These are phyloP conservation scores for Ceratosolen fusciceps DNA, from an alignment of 1,140 invertebrate species.

Conservation along the genomic window DNA sequence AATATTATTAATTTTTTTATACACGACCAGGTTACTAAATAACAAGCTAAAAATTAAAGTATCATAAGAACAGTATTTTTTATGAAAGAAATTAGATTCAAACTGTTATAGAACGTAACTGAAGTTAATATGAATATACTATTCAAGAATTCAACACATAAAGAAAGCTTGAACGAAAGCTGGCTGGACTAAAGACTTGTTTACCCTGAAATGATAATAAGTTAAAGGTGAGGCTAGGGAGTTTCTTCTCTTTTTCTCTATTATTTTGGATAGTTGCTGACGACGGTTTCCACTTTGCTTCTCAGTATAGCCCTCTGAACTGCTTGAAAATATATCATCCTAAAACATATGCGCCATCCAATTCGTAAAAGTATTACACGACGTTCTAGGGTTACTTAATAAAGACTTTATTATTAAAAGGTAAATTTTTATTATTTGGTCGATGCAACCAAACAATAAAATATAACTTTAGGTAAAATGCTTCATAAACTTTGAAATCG, in stretches of 20 bases:
- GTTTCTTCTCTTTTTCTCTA: slow-evolving; percentile 62
- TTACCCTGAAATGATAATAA: slow-evolving; percentile 70
- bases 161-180: neutral
- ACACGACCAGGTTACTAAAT: neutral
- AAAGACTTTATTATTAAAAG: too few relatives aligned
- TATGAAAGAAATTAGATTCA: slow-evolving; percentile 9
- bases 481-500: too few relatives aligned
- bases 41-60: too few relatives aligned
- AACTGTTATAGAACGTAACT: slow-evolving; percentile 23
- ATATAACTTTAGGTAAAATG: too few relatives aligned
- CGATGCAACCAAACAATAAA: too few relatives aligned
- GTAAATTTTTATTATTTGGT: too few relatives aligned
- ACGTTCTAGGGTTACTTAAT: neutral
- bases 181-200: slow-evolving; percentile 18
- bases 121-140: neutral
- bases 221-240: slow-evolving; percentile 64
- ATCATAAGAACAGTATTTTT: slow-evolving; percentile 34
- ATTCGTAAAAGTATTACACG: slow-evolving; percentile 45
- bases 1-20: neutral
- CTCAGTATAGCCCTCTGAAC: slow-evolving; percentile 61
- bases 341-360: slow-evolving; percentile 62
- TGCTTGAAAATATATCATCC: slow-evolving; percentile 63
- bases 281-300: slow-evolving; percentile 45
- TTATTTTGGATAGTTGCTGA: slow-evolving; percentile 56
- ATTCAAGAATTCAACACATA: neutral